Percentiles rank a stretch among this genome's conserved stretches.
Evolutionary conservation across 2,888 invertebrate species (phyloP).

Genomic region (Drosophila stalkeri): DNA sequence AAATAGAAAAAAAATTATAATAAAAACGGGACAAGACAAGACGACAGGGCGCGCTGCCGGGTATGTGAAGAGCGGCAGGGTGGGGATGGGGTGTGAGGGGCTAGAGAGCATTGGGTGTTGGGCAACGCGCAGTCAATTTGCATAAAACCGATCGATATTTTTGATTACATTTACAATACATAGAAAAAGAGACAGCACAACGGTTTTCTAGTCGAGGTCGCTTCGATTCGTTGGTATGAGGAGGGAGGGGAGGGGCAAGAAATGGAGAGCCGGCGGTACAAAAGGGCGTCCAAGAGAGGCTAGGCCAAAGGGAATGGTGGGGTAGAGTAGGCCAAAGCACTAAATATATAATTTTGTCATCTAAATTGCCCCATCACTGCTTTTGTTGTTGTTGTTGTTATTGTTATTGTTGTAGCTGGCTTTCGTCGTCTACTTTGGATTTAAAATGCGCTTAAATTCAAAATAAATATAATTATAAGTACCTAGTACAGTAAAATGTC

Average conservation of each 20-base stretch:
- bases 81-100: conserved; percentile 4
- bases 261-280: neutral
- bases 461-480: conserved; percentile 82
- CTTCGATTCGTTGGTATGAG: conserved; percentile 35
- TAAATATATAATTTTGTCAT: conserved; percentile 80
- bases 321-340: conserved; percentile 44
- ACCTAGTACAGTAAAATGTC: conserved; percentile 67
- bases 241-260: neutral
- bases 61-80: neutral
- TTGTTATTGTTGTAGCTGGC: conserved; percentile 21
- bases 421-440: conserved; percentile 60
- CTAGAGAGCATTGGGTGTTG: conserved; percentile 44
- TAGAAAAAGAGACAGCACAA: conserved; percentile 68
- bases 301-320: too few relatives aligned
- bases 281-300: neutral
- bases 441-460: conserved; percentile 78
- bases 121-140: conserved; percentile 82
- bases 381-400: conserved; percentile 11
- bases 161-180: conserved; percentile 79
- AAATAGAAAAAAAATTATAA: conserved; percentile 69
- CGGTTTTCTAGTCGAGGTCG: conserved; percentile 68
- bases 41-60: conserved; percentile 11
- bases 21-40: conserved; percentile 63
- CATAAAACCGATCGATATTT: conserved; percentile 85
- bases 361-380: conserved; percentile 67